phyloP scores from a whole-genome alignment of 2,888 invertebrate species.

The Luperina testacea region DNA sequence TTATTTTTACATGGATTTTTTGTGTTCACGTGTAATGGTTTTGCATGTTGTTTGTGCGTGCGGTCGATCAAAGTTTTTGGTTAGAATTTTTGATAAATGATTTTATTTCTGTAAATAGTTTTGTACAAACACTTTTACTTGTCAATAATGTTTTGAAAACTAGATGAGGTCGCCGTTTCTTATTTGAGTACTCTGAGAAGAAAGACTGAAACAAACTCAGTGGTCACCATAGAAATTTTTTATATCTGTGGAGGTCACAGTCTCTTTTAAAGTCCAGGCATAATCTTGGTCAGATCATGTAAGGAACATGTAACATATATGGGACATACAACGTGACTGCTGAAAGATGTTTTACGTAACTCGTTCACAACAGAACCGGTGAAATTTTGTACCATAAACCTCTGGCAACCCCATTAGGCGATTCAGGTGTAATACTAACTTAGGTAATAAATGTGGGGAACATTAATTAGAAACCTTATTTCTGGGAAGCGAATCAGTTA shows the following conservation, averaged over 20 bases:
- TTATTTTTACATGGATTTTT: conserved; percentile 29
- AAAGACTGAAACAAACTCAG: too few relatives aligned
- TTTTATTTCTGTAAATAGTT: not conserved
- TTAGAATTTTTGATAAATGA: not conserved
- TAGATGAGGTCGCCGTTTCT: too few relatives aligned
- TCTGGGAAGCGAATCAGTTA: not conserved
- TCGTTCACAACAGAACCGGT: not conserved
- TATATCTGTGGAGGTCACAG: too few relatives aligned
- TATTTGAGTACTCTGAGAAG: too few relatives aligned
- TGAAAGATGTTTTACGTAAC: not conserved
- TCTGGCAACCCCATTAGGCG: too few relatives aligned
- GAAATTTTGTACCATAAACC: not conserved
- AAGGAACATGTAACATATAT: too few relatives aligned
- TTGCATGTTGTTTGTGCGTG: not conserved
- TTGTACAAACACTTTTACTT: too few relatives aligned
- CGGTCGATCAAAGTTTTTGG: not conserved
- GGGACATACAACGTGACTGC: not conserved
- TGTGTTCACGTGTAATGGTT: not conserved
- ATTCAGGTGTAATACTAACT: too few relatives aligned
- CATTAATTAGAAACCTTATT: not conserved
- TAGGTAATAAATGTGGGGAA: not conserved
- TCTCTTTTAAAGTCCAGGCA: too few relatives aligned
- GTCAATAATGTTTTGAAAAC: too few relatives aligned
- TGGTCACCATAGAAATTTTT: too few relatives aligned
- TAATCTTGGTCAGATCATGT: too few relatives aligned